Evolutionary conservation across 2,888 invertebrate species (phyloP).

Genomic region (Drosophila antonietae): DNA sequence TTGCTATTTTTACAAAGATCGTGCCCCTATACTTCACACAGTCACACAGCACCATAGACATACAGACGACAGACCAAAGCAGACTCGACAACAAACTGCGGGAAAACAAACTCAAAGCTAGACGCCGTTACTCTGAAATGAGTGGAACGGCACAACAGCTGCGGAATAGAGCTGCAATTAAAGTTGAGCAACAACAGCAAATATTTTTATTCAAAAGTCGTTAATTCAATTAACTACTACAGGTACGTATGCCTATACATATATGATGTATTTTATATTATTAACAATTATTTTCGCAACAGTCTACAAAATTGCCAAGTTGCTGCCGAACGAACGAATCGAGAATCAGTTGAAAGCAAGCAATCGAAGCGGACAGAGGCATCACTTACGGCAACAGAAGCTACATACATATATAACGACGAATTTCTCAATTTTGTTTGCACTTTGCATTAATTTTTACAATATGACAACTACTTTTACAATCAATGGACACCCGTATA

Average conservation of each 20-base stretch:
- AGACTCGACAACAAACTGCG: conserved; percentile 7
- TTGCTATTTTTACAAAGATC: conserved; percentile 39
- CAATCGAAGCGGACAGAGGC: conserved; percentile 35
- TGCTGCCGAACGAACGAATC: conserved; percentile 13
- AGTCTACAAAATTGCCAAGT: conserved; percentile 41
- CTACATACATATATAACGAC: conserved; percentile 22
- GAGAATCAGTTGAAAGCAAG: conserved; percentile 50
- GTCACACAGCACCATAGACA: not conserved
- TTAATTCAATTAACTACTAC: conserved; percentile 34
- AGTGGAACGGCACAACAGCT: conserved; percentile 7
- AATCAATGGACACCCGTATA: conserved; percentile 73
- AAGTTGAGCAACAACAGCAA: conserved; percentile 33
- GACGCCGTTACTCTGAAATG: conserved; percentile 15
- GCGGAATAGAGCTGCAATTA: conserved; percentile 23
- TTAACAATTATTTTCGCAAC: conserved; percentile 25
- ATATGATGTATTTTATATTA: not conserved
- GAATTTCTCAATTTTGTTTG: not conserved
- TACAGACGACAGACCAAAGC: conserved; percentile 26
- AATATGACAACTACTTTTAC: conserved; percentile 71
- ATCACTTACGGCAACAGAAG: conserved; percentile 13
- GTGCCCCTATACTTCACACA: conserved; percentile 24
- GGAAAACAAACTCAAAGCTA: conserved; percentile 9
- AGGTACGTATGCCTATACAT: conserved; percentile 1
- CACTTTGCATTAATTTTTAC: not conserved
- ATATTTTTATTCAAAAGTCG: conserved; percentile 24